Percentiles rank a stretch among this genome's conserved stretches.
These are phyloP conservation scores for Andrena minutula DNA, from an alignment of 2,888 invertebrate species.

Conservation along the genomic window DNA sequence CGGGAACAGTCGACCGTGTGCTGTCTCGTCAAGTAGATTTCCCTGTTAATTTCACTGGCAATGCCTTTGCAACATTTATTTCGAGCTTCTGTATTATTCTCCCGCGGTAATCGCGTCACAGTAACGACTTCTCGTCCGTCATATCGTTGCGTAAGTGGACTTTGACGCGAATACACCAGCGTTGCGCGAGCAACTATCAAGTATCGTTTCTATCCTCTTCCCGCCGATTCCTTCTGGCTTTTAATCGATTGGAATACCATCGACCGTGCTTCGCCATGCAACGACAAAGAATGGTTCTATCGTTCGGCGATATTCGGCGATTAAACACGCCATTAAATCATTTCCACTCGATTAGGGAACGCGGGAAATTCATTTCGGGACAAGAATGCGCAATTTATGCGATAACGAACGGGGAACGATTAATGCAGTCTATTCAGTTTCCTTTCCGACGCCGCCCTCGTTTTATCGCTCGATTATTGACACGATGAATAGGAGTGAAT, in stretches of 20 bases:
- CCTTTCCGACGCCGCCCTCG: slow-evolving; percentile 60
- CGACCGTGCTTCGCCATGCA: slow-evolving; percentile 19
- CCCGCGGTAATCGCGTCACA: slow-evolving; percentile 22
- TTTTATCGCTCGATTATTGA: slow-evolving; percentile 55
- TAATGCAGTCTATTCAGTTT: slow-evolving; percentile 66
- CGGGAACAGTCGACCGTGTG: slow-evolving; percentile 19
- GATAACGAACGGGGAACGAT: slow-evolving; percentile 72
- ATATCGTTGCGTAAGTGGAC: background rate
- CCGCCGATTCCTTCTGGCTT: slow-evolving; percentile 8
- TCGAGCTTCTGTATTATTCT: background rate
- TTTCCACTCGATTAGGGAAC: slow-evolving; percentile 72
- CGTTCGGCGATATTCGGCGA: slow-evolving; percentile 63
- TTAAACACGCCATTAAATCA: slow-evolving; percentile 73
- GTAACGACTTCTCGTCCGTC: background rate
- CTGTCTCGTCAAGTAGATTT: slow-evolving; percentile 61
- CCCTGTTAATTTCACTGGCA: slow-evolving; percentile 64
- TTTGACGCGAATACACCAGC: background rate
- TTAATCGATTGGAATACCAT: slow-evolving; percentile 30
- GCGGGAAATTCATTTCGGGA: slow-evolving; percentile 72
- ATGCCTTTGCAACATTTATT: slow-evolving; percentile 53
- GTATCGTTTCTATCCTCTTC: background rate
- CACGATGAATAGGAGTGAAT: slow-evolving; percentile 42
- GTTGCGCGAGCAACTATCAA: background rate
- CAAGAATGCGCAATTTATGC: slow-evolving; percentile 73
- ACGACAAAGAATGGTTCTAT: slow-evolving; percentile 62